Evolutionary conservation across 2,113 vertebrate species (phyloP).

Genomic region (Muntiacus reevesi): DNA sequence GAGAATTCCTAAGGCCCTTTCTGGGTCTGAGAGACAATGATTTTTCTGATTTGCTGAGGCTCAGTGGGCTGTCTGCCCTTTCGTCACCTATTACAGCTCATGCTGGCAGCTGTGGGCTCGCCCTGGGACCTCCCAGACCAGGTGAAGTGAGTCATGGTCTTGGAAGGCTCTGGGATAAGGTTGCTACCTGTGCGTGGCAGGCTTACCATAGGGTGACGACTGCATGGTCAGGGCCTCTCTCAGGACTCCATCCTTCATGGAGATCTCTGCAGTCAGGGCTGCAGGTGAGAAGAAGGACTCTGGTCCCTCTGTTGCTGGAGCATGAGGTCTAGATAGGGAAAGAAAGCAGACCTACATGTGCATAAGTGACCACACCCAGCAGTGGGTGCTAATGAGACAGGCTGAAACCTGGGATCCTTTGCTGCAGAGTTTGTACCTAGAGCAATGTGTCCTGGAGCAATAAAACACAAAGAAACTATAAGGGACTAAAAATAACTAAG

Average conservation of each 20-base stretch:
- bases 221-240: background rate
- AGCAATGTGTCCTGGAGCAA: background rate
- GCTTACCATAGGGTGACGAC: background rate
- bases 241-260: background rate
- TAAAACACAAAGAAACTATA: background rate
- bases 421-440: background rate
- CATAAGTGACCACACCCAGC: background rate
- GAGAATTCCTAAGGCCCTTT: background rate
- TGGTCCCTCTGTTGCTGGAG: accelerated
- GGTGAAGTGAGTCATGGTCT: background rate
- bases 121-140: background rate
- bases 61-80: background rate
- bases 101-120: background rate
- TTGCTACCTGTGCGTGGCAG: too few relatives aligned
- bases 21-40: background rate
- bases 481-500: background rate
- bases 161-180: background rate
- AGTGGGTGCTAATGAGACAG: background rate
- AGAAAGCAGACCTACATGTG: background rate
- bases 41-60: background rate
- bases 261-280: background rate
- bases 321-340: background rate
- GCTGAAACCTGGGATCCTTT: background rate
- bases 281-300: background rate
- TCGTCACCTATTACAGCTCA: background rate